Percentiles rank a stretch among this genome's conserved stretches.
phyloP scores from a whole-genome alignment of 1,140 invertebrate species.

The Leptestheria dahalacensis region DNA sequence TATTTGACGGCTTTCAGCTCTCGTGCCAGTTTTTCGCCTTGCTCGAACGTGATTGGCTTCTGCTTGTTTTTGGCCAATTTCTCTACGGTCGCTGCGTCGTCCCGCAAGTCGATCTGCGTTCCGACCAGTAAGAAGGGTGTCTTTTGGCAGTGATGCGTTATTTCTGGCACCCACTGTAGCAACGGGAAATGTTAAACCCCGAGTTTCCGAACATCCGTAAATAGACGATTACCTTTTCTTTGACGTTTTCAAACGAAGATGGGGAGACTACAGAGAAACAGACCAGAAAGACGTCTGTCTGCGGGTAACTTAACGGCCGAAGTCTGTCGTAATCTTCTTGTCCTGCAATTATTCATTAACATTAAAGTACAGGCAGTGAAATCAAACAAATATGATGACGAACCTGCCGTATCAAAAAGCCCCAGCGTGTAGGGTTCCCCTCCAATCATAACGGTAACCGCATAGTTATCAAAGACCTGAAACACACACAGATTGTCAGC shows the following conservation, averaged over 20 bases:
- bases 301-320: constrained; percentile 92
- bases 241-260: constrained; percentile 98
- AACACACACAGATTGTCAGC: constrained; percentile 17
- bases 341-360: constrained; percentile 35
- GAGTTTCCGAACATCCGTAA: not conserved
- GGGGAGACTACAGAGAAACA: constrained; percentile 98
- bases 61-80: constrained; percentile 99
- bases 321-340: constrained; percentile 96
- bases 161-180: constrained; percentile 98
- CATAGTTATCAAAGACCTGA: constrained; percentile 91
- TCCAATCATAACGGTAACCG: constrained; percentile 97
- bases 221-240: constrained; percentile 74
- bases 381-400: constrained; percentile 23
- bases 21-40: constrained; percentile 95
- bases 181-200: constrained; percentile 20
- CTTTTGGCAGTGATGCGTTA: constrained; percentile 98
- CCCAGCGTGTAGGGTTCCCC: constrained; percentile 97
- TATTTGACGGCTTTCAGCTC: constrained; percentile 99
- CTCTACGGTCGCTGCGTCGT: constrained; percentile 92
- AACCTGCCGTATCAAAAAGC: constrained; percentile 91
- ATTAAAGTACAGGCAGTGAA: no score
- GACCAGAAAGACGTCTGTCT: constrained; percentile 97
- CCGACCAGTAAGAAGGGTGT: constrained; percentile 96
- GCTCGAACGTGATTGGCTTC: constrained; percentile 88
- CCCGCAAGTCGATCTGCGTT: constrained; percentile 95